Evolutionary conservation across 1,140 invertebrate genomes (phyloP), one percentile per base, ranked within the genome.

Genomic region (Coptotermes formosanus): DNA sequence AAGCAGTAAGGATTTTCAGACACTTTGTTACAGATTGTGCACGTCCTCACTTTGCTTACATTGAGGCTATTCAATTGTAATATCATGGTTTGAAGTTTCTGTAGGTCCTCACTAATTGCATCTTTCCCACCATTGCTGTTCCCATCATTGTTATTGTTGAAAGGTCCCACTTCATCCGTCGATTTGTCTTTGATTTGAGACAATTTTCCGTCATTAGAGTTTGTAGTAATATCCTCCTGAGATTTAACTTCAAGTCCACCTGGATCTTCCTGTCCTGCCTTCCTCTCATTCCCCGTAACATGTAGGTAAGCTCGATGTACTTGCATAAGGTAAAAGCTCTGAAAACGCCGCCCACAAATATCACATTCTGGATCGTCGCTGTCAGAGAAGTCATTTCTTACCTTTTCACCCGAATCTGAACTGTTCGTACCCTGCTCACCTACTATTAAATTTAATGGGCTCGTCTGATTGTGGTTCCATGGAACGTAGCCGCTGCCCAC

Each of bases 31-130:
- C 94, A 94, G 52, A 94, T 88, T 86, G 92, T 92, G 90, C 93
- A 94, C 85, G 89, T 85, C 30, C 86, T 87, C 85, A 88, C 89
- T 92, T 94, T 90, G 90, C 90, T 91, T 0, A 91, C 93, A 87
- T 96, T 94, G 52, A 96, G 91, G 85, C 95, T 95, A 89, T 97
- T 98, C 83, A 98, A 90, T 90, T 98, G 97, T 83, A 96, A 93
- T 88, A 98, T 96, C 97, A 98, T 98, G 0, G 96, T 96, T 90
- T 98, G 97, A 32, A 98, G 91, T 89, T 97, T 97, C 88, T 97
- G 95, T 11, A 98, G 91, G 88, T 97, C 96, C 89, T 97, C 95
- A 59, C 94, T 95, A 19, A 95, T 94, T 21, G 55, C 32, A 30
- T 82, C 32, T 48, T 64, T 81, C 25, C 43, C 82, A 30, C 30